phyloP scores from a whole-genome alignment of 2,888 invertebrate genomes.

The Tetramorium bicarinatum region DNA sequence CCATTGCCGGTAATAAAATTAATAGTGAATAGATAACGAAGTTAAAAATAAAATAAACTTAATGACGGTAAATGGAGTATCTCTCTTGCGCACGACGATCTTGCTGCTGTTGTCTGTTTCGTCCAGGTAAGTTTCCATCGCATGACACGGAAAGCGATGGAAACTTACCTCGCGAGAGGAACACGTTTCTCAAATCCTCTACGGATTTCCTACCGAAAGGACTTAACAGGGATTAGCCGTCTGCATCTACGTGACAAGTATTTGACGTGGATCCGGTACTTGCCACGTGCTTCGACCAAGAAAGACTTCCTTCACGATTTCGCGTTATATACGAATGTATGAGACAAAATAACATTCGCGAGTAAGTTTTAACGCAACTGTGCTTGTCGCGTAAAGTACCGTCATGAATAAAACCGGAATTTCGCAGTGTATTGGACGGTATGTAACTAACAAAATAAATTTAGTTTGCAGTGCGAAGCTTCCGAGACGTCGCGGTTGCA shows the following conservation, averaged over 20 bases:
- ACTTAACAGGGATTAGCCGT: slow-evolving; percentile 64
- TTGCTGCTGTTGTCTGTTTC: not conserved
- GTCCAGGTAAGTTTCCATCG: slow-evolving; percentile 16
- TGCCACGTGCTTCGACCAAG: slow-evolving; percentile 32
- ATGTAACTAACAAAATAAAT: slow-evolving; percentile 40
- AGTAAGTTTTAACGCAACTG: slow-evolving; percentile 40
- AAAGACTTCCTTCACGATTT: slow-evolving; percentile 59
- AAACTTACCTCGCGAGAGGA: slow-evolving; percentile 7
- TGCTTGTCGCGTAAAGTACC: slow-evolving; percentile 10
- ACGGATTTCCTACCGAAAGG: slow-evolving; percentile 48
- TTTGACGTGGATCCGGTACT: slow-evolving; percentile 59
- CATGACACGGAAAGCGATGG: slow-evolving; percentile 37
- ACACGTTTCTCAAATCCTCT: slow-evolving; percentile 51
- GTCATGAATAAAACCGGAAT: slow-evolving; percentile 34
- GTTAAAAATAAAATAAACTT: not conserved
- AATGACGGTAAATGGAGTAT: not conserved
- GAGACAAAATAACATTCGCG: slow-evolving; percentile 34
- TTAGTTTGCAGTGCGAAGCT: not conserved
- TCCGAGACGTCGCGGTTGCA: slow-evolving; percentile 18
- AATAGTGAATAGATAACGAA: not conserved
- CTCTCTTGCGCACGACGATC: not conserved
- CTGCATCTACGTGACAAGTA: slow-evolving; percentile 67
- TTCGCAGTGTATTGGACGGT: not conserved
- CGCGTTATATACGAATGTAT: slow-evolving; percentile 4
- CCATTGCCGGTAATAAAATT: not conserved